These are phyloP conservation scores for Mobula hypostoma DNA, from an alignment of 2,113 vertebrate species.

Conservation along the genomic window DNA sequence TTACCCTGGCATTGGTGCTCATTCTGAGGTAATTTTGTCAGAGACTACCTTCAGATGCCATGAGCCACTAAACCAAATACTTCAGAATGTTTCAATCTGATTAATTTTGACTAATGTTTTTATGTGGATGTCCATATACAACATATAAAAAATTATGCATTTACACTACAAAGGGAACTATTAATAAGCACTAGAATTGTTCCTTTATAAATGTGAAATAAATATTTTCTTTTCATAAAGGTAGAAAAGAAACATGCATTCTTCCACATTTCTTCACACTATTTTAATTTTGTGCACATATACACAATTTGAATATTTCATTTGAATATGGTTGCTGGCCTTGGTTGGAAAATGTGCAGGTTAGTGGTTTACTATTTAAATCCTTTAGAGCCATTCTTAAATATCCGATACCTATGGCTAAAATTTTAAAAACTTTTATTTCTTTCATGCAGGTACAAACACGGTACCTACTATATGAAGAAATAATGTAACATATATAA, in stretches of 20 bases:
- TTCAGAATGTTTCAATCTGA: background rate
- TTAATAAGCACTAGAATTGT: background rate
- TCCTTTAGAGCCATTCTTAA: no score
- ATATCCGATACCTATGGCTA: no score
- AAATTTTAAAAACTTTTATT: no score
- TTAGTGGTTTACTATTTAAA: no score
- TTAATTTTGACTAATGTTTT: background rate
- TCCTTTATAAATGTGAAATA: background rate
- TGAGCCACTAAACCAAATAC: no score
- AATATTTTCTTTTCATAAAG: background rate
- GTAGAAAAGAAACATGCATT: background rate
- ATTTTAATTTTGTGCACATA: background rate
- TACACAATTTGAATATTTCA: background rate
- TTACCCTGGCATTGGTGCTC: no score
- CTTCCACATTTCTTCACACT: background rate
- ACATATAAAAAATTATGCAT: no score
- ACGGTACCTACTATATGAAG: background rate
- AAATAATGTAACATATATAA: background rate
- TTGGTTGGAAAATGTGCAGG: no score
- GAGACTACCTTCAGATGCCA: no score
- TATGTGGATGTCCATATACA: background rate
- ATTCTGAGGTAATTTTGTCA: no score
- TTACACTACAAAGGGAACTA: no score
- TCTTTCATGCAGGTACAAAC: background rate
- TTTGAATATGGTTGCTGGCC: no score